These are phyloP conservation scores for Neolamprologus variostigma DNA, from an alignment of 2,113 vertebrate species.

Conservation along the genomic window DNA sequence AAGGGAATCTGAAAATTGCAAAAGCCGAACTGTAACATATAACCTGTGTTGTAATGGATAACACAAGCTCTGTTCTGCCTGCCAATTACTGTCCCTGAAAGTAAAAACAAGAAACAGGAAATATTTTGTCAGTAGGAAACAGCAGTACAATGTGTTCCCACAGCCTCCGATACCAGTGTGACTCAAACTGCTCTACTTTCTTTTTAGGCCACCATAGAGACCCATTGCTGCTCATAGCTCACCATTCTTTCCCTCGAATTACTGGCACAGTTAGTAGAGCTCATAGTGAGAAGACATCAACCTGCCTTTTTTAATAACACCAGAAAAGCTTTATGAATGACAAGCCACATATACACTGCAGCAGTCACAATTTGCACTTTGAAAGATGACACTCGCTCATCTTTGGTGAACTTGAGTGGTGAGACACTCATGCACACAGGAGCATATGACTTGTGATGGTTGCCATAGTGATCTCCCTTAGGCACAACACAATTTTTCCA, in stretches of 20 bases:
- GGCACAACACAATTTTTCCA: constrained; percentile 47
- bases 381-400: constrained; percentile 11
- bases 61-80: background rate
- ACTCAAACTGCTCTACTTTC: constrained; percentile 46
- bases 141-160: background rate
- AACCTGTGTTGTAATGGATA: background rate
- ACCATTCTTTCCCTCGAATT: background rate
- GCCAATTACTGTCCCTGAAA: background rate
- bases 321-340: constrained; percentile 16
- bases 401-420: constrained; percentile 1
- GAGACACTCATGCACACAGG: background rate
- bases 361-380: background rate
- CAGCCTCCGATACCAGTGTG: background rate
- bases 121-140: background rate
- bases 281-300: background rate
- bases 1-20: background rate
- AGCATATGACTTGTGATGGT: constrained; percentile 34
- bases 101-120: background rate
- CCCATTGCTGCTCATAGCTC: constrained; percentile 1
- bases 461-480: constrained; percentile 51
- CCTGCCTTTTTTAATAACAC: background rate
- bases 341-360: background rate
- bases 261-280: constrained; percentile 25
- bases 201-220: constrained; percentile 36
- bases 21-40: background rate